Evolutionary conservation across 1,140 invertebrate species (phyloP).

Genomic region (Pogonus chalceus): DNA sequence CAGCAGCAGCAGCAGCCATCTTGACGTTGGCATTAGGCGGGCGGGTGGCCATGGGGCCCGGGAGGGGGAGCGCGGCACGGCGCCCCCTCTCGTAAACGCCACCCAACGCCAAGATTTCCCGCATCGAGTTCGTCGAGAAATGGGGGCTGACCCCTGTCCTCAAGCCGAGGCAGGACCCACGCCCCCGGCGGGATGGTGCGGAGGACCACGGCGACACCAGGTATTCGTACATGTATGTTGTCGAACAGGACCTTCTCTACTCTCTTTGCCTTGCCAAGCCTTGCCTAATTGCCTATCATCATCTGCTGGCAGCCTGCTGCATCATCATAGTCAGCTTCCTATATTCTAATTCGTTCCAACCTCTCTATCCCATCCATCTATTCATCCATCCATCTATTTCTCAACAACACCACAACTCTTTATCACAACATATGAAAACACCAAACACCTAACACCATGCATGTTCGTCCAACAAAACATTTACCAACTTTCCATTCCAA

Average conservation of each 20-base stretch:
- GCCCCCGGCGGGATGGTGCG: slow-evolving; percentile 57
- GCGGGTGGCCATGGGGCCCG: slow-evolving; percentile 33
- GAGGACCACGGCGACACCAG: slow-evolving; percentile 58
- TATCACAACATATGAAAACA: too few species aligned
- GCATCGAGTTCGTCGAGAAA: slow-evolving; percentile 90
- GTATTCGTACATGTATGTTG: slow-evolving; percentile 33
- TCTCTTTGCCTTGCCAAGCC: background rate
- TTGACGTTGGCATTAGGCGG: too few species aligned
- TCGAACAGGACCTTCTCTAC: slow-evolving; percentile 11
- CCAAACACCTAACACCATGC: too few species aligned
- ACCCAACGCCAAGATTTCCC: slow-evolving; percentile 72
- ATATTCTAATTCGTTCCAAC: too few species aligned
- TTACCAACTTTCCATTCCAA: too few species aligned
- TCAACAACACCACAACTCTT: too few species aligned
- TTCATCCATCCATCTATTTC: too few species aligned
- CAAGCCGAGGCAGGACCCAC: slow-evolving; percentile 82
- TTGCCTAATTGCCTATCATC: background rate
- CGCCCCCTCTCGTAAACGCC: slow-evolving; percentile 33
- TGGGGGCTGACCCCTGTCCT: slow-evolving; percentile 92
- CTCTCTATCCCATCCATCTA: background rate
- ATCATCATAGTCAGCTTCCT: background rate
- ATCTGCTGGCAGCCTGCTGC: slow-evolving; percentile 7
- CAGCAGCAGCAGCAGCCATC: slow-evolving; percentile 29
- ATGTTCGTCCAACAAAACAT: too few species aligned
- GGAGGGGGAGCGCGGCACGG: slow-evolving; percentile 33